These are phyloP conservation scores for Sminthurides bifidus DNA, from an alignment of 1,140 invertebrate genomes.

Conservation along the genomic window DNA sequence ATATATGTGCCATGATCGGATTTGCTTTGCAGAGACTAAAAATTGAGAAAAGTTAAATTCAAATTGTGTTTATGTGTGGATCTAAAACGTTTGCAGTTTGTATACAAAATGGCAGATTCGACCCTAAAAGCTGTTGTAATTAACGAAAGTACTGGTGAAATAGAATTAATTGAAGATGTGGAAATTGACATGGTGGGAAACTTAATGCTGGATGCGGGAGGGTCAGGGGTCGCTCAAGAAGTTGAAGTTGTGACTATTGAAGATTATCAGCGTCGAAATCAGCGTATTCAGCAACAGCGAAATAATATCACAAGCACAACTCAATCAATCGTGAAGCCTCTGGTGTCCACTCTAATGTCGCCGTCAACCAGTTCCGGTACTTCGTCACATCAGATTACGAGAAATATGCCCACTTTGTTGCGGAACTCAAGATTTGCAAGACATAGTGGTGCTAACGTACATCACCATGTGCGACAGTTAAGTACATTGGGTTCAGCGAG, in stretches of 20 bases:
- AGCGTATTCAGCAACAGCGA: background rate
- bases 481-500: background rate
- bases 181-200: background rate
- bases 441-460: too few species aligned
- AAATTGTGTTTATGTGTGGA: too few species aligned
- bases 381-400: background rate
- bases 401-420: background rate
- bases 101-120: too few species aligned
- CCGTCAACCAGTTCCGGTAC: background rate
- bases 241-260: constrained; percentile 16
- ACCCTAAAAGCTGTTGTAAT: background rate
- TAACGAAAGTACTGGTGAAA: constrained; percentile 7
- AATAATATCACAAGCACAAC: background rate
- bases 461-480: background rate
- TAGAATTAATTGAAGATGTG: background rate
- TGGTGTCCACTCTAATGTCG: background rate
- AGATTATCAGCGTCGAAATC: background rate
- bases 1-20: too few species aligned
- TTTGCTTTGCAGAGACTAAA: too few species aligned
- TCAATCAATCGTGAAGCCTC: background rate
- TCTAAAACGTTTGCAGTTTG: too few species aligned
- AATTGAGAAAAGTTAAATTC: too few species aligned
- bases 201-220: background rate
- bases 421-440: background rate
- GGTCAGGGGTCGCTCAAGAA: constrained; percentile 6